Conservation (phyloP, 1,140 invertebrate genomes). For the Drosophila sp. region DNA sequence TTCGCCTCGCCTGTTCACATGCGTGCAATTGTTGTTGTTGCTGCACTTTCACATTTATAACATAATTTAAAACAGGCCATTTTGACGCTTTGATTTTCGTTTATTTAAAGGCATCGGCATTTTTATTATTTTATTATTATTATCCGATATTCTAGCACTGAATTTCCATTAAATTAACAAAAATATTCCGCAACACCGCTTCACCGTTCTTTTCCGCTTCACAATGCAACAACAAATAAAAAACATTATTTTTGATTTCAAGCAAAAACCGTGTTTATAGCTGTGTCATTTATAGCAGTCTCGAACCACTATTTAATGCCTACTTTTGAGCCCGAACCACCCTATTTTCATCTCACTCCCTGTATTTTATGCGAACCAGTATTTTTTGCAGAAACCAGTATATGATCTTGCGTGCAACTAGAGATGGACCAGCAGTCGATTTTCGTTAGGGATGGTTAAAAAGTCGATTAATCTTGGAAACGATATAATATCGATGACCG, state of each 20-base stretch:
- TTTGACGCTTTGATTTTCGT: constrained; percentile 69
- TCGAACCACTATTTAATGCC: no score
- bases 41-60: constrained; percentile 74
- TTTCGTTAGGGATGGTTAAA: background rate
- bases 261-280: no score
- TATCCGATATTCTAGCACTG: constrained; percentile 28
- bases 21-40: constrained; percentile 47
- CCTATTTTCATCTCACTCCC: no score
- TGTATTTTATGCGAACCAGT: no score
- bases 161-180: constrained; percentile 41
- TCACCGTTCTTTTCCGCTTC: constrained; percentile 8
- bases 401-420: background rate
- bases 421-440: background rate
- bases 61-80: constrained; percentile 73
- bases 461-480: no score
- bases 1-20: constrained; percentile 33
- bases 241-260: no score
- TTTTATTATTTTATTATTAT: constrained; percentile 48
- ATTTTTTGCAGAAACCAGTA: no score
- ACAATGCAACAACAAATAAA: background rate
- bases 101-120: constrained; percentile 62
- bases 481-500: no score
- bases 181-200: constrained; percentile 20
- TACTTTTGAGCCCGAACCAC: no score
- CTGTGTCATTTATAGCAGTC: no score